phyloP scores from a whole-genome alignment of 2,113 vertebrate genomes.

The Microcebus tavaratra region DNA sequence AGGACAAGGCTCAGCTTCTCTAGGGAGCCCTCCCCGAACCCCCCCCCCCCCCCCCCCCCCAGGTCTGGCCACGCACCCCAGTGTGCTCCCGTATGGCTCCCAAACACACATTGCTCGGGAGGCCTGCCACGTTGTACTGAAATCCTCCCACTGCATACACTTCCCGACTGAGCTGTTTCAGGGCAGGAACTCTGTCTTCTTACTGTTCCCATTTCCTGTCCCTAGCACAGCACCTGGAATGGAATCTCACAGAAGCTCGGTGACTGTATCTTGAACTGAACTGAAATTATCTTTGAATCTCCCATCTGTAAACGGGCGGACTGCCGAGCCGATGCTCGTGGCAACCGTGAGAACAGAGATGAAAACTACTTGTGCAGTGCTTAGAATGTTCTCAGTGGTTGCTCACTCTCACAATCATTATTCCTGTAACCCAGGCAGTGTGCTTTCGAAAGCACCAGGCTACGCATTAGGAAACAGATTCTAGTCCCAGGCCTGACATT shows the following conservation, averaged over 20 bases:
- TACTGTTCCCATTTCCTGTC: not conserved
- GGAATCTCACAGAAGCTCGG: not conserved
- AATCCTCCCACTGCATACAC: fast-evolving
- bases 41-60: too few species aligned
- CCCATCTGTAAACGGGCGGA: not conserved
- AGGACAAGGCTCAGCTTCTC: not conserved
- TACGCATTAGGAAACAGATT: not conserved
- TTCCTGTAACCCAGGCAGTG: not conserved
- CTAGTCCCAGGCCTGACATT: not conserved
- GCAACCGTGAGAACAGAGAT: not conserved
- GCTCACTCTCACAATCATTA: not conserved
- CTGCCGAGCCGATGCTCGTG: not conserved
- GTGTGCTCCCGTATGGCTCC: fast-evolving
- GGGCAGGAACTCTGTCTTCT: not conserved
- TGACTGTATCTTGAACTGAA: not conserved
- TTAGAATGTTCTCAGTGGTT: fast-evolving
- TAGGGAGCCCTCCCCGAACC: not conserved
- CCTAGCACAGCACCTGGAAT: not conserved
- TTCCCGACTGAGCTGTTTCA: not conserved
- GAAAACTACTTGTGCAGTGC: not conserved
- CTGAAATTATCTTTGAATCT: conserved; percentile 27
- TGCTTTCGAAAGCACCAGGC: not conserved
- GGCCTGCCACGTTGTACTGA: not conserved
- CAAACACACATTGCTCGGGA: not conserved
- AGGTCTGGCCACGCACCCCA: not conserved